Evolutionary conservation across 2,797 vertebrate species (phyloP).

Genomic region (Phrynocephalus forsythii): DNA sequence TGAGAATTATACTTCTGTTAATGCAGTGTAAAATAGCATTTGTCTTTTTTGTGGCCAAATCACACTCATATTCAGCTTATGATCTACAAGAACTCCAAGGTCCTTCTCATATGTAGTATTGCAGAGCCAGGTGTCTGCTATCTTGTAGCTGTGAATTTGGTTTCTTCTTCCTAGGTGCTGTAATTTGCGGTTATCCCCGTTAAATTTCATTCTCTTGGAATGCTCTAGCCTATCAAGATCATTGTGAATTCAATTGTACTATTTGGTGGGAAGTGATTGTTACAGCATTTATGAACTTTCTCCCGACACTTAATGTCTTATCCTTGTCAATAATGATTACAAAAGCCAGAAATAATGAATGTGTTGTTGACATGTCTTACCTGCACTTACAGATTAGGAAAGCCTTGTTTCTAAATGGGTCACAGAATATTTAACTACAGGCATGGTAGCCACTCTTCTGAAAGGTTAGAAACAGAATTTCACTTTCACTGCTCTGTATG

Average conservation of each 20-base stretch:
- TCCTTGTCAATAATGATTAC: conserved; percentile 63
- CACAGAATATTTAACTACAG: conserved; percentile 60
- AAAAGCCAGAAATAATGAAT: conserved; percentile 70
- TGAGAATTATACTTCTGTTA: no score
- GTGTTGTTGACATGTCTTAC: conserved; percentile 61
- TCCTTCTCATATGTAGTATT: no score
- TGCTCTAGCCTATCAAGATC: no score
- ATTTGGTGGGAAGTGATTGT: conserved; percentile 60
- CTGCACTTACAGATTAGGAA: conserved; percentile 33
- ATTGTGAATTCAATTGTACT: conserved; percentile 24
- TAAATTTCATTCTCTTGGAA: no score
- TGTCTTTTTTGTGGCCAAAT: no score
- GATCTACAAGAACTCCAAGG: no score
- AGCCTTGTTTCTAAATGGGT: conserved; percentile 63
- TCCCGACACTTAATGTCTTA: conserved; percentile 72
- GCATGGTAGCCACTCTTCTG: conserved; percentile 54
- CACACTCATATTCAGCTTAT: no score
- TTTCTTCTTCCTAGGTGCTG: no score
- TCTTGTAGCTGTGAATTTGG: no score
- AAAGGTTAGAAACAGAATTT: conserved; percentile 57
- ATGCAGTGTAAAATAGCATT: no score
- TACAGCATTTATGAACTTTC: conserved; percentile 48
- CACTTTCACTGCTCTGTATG: conserved; percentile 51
- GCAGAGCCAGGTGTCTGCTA: no score
- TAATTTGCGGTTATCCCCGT: no score